Percentiles rank a stretch among this genome's conserved stretches.
phyloP scores from a whole-genome alignment of 2,797 vertebrate species.

The Glyptemys insculpta region DNA sequence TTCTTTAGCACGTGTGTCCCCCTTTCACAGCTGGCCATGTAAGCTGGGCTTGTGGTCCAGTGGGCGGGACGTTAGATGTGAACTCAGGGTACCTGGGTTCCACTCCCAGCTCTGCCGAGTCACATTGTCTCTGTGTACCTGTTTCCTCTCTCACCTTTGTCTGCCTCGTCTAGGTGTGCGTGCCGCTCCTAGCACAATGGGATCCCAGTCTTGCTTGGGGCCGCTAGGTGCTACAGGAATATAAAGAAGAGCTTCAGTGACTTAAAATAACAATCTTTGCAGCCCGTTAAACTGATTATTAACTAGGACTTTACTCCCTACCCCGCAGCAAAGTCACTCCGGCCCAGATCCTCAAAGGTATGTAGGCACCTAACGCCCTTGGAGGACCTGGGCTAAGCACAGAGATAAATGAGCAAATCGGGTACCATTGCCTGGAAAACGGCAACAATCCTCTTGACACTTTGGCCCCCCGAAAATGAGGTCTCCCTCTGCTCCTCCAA shows the following conservation, averaged over 20 bases:
- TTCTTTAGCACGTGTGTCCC: neutral
- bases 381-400: neutral
- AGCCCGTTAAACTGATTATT: neutral
- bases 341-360: neutral
- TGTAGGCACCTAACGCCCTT: neutral
- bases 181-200: no score
- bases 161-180: no score
- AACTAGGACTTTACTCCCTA: neutral
- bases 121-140: neutral
- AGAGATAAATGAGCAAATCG: neutral
- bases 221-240: neutral
- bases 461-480: no score
- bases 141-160: neutral
- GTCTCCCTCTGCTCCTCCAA: neutral
- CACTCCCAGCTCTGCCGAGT: no score
- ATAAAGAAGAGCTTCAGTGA: neutral
- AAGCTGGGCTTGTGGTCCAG: neutral
- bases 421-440: neutral
- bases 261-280: neutral
- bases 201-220: neutral
- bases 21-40: neutral
- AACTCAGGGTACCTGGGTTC: neutral
- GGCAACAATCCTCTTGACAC: neutral
- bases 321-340: neutral
- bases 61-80: neutral